These are phyloP conservation scores for Syngnathoides biaculeatus DNA, from an alignment of 2,113 vertebrate species.

Conservation along the genomic window DNA sequence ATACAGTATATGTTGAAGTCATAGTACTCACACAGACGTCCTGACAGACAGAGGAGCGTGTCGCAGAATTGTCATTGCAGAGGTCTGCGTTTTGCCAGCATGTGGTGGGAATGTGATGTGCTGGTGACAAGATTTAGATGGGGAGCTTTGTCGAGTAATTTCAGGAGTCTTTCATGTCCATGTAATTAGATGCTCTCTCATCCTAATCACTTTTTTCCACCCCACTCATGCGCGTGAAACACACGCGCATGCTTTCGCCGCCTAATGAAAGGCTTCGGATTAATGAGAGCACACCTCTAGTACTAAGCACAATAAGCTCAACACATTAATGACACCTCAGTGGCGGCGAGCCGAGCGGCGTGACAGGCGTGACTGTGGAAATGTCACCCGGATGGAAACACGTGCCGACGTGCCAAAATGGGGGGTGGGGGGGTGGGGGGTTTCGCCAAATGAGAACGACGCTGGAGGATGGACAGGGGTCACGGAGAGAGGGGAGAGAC, in stretches of 20 bases:
- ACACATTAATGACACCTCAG: conserved; percentile 33
- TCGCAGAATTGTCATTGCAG: conserved; percentile 35
- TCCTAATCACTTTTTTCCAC: conserved; percentile 21
- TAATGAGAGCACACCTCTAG: conserved; percentile 40
- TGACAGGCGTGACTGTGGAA: conserved; percentile 62
- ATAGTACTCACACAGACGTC: conserved; percentile 39
- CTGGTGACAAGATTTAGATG: conserved; percentile 24
- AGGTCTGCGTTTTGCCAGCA: conserved; percentile 19
- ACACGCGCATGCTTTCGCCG: conserved; percentile 17
- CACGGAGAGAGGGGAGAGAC: background rate
- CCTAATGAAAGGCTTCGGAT: conserved; percentile 35
- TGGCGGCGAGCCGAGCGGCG: conserved; percentile 5
- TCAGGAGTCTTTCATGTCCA: conserved; percentile 52
- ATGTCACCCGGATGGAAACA: conserved; percentile 60
- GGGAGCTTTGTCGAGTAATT: conserved; percentile 43
- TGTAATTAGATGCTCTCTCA: conserved; percentile 64
- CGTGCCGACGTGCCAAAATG: conserved; percentile 18
- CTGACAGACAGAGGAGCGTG: conserved; percentile 25
- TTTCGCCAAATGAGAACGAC: conserved; percentile 45
- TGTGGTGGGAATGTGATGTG: conserved; percentile 18
- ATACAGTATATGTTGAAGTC: conserved; percentile 36
- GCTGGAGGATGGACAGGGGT: conserved; percentile 15
- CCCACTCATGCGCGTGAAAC: conserved; percentile 20
- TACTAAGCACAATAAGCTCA: conserved; percentile 23
- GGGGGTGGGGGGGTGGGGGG: conserved; percentile 32